Conservation (phyloP, 35 echinoderm and acorn worm species). For the Anneissia japonica region DNA sequence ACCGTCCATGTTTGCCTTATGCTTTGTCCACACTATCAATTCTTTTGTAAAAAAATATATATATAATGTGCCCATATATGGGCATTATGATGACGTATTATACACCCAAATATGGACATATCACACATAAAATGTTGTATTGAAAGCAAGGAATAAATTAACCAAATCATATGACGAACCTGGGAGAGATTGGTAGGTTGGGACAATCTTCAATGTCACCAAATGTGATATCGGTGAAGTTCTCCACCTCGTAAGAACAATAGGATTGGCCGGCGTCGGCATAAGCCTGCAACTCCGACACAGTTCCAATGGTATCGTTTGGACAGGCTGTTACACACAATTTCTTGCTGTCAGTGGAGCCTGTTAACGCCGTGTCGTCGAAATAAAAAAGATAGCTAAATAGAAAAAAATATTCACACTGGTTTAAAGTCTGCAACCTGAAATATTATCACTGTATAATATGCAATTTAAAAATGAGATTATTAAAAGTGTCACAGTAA, state of each 20-base stretch:
- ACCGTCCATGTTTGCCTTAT: neutral
- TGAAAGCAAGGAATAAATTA: neutral
- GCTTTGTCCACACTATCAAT: too few species aligned
- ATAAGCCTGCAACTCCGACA: slow-evolving; percentile 28
- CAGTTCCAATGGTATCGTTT: slow-evolving; percentile 36
- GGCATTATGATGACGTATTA: neutral
- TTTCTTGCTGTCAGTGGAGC: slow-evolving; percentile 23
- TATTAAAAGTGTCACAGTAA: neutral
- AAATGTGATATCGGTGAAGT: slow-evolving; percentile 25
- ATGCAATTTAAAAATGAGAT: too few species aligned
- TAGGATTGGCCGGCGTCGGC: slow-evolving; percentile 30
- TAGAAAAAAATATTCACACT: too few species aligned
- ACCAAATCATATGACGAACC: slow-evolving; percentile 3
- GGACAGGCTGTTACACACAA: slow-evolving; percentile 67
- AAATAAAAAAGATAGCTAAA: slow-evolving; percentile 68
- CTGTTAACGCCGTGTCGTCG: slow-evolving; percentile 24
- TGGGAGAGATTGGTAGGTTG: slow-evolving; percentile 41
- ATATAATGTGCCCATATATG: neutral
- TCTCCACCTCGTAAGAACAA: slow-evolving; percentile 39
- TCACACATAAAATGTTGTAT: neutral
- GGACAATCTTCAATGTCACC: slow-evolving; percentile 55
- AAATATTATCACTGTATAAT: too few species aligned
- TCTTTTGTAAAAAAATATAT: neutral
- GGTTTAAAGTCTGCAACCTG: too few species aligned
- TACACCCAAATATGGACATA: neutral